These are phyloP conservation scores for Charadrius vociferus DNA, from an alignment of 2,113 vertebrate species.

Conservation along the genomic window DNA sequence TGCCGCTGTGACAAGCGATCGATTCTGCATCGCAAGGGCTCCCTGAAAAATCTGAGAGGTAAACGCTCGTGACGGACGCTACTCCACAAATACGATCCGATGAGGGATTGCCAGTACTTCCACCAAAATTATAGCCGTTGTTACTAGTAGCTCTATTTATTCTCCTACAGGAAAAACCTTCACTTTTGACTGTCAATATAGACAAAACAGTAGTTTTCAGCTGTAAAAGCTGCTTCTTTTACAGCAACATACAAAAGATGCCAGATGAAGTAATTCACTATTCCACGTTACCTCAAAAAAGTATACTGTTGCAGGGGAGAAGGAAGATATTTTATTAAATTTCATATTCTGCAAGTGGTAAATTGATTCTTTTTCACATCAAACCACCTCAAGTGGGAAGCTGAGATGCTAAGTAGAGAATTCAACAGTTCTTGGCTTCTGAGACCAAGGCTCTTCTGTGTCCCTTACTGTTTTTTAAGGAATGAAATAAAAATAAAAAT, in stretches of 20 bases:
- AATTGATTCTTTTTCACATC: neutral
- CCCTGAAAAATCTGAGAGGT: neutral
- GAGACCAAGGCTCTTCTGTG: neutral
- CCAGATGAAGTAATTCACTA: neutral
- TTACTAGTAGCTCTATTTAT: neutral
- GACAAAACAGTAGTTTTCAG: neutral
- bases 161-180: neutral
- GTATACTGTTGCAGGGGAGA: neutral
- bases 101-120: neutral
- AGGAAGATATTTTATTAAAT: neutral
- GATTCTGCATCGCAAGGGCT: fast-evolving
- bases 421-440: neutral
- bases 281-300: neutral
- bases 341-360: neutral
- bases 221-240: neutral
- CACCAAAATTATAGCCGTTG: neutral
- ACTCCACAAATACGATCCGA: fast-evolving
- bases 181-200: neutral
- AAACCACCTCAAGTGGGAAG: neutral
- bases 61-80: fast-evolving
- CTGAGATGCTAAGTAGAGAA: neutral
- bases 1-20: fast-evolving
- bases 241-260: neutral
- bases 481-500: neutral
- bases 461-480: neutral